These are phyloP conservation scores for Gordius sp. DNA, from an alignment of 2,888 invertebrate species.

Conservation along the genomic window DNA sequence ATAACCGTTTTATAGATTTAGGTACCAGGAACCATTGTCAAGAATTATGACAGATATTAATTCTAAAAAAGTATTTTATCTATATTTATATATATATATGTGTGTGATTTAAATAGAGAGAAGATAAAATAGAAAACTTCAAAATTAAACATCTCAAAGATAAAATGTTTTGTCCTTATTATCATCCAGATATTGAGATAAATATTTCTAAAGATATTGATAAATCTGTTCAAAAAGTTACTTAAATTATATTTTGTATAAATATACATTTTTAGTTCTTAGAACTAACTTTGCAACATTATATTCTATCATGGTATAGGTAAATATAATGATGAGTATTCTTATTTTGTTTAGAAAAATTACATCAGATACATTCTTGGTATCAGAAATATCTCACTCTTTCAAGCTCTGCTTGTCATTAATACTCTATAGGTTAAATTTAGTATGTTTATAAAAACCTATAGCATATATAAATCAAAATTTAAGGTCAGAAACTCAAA, in stretches of 20 bases:
- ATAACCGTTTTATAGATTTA: background rate
- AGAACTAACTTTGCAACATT: background rate
- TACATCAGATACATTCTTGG: background rate
- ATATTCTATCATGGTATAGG: conserved; percentile 9
- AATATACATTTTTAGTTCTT: background rate
- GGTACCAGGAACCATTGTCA: background rate
- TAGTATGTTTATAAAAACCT: background rate
- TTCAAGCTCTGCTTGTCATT: background rate
- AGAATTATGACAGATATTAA: background rate
- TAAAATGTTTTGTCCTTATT: conserved; percentile 4
- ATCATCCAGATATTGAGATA: conserved; percentile 2
- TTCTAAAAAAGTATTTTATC: background rate
- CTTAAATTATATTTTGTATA: background rate
- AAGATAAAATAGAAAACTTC: background rate
- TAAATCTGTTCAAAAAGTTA: background rate
- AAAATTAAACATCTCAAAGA: background rate
- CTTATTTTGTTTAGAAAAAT: conserved; percentile 12
- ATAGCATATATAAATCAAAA: background rate
- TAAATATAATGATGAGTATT: background rate
- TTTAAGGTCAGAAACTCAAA: background rate
- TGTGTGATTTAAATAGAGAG: background rate
- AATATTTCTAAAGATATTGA: background rate
- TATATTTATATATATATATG: background rate
- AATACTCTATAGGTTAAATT: background rate
- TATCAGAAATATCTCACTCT: conserved; percentile 3